Base-by-base conservation (phyloP, 2,797 vertebrate species). In the Apogon talboti region DNA sequence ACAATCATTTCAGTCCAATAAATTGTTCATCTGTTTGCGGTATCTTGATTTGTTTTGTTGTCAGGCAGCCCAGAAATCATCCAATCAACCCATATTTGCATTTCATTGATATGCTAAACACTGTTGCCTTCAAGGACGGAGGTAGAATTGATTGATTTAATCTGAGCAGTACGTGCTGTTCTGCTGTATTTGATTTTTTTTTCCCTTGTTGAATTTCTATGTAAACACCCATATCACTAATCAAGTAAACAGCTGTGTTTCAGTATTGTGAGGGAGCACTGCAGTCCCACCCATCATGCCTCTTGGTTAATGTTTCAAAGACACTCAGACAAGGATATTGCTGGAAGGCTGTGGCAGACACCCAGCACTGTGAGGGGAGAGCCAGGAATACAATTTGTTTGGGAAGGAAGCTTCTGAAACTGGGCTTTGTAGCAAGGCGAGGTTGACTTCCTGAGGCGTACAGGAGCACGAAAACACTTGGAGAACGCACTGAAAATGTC, bases 291-390 rank as follows among this genome's bases (percentile, higher is more conserved):
- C 57, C 28, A 48, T 49, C 16, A 49, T 18, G 58, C 45, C 16
- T 43, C 24, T 21, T 0, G 10, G 59, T 54, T 54, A 24, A 6
- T 24, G 37, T 48, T 62, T 54, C 30, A 44, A 13, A 30, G 38
- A 56, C 59, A 71, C 30, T 45, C 41, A 57, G 51, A 64, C 40
- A 64, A 46, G 21, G 50, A 14, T 30, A 51, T 37, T 30, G 50
- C 49, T 38, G 30, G 45, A 49, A 19, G 51, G 16, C 18, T 2
- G 2, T 49, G 38, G 51, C 51, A 44, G 12, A 30, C 38, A 12
- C 10, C 52, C 51, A 63, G 40, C 46, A 41, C 38, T 2, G 10
- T 19, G 18, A 44, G 7, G 7, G 35, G 30, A 19, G 3, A 1
- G 38, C 18, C 68, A 56, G n/a, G 11, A 40, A 18, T 24, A 16